Percentiles rank a stretch among this genome's conserved stretches.
phyloP scores from a whole-genome alignment of 1,140 invertebrate species.

The Microplitis mediator region DNA sequence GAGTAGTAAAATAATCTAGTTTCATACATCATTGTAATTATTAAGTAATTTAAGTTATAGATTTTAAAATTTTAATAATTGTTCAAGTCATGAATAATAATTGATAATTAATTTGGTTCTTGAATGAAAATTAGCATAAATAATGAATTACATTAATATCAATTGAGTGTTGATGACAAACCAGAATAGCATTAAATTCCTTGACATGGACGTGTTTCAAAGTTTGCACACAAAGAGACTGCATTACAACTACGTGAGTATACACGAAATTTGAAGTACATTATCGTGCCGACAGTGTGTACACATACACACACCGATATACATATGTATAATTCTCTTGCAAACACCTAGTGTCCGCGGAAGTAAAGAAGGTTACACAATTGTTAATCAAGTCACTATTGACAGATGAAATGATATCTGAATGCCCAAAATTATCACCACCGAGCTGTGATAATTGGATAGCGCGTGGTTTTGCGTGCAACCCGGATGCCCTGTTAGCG shows the following conservation, averaged over 20 bases:
- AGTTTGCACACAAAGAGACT: background rate
- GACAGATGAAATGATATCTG: slow-evolving; percentile 49
- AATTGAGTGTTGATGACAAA: no score
- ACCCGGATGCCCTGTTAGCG: slow-evolving; percentile 4
- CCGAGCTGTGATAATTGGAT: slow-evolving; percentile 49
- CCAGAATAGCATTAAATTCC: no score
- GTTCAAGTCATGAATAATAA: no score
- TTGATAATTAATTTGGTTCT: no score
- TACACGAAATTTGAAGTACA: background rate
- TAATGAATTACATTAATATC: no score
- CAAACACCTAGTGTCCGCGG: background rate
- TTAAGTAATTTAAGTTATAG: no score
- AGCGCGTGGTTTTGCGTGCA: slow-evolving; percentile 19
- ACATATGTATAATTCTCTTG: background rate
- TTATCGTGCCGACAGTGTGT: background rate
- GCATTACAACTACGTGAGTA: background rate
- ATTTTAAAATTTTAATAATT: no score
- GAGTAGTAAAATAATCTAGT: no score
- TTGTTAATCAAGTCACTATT: slow-evolving; percentile 46
- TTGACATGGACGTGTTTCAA: no score
- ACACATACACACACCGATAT: background rate
- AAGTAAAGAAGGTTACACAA: slow-evolving; percentile 35
- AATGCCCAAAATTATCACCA: slow-evolving; percentile 48
- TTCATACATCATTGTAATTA: no score
- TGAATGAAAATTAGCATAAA: no score